phyloP scores from a whole-genome alignment of 2,113 vertebrate species.

The Speoplatyrhinus poulsoni region DNA sequence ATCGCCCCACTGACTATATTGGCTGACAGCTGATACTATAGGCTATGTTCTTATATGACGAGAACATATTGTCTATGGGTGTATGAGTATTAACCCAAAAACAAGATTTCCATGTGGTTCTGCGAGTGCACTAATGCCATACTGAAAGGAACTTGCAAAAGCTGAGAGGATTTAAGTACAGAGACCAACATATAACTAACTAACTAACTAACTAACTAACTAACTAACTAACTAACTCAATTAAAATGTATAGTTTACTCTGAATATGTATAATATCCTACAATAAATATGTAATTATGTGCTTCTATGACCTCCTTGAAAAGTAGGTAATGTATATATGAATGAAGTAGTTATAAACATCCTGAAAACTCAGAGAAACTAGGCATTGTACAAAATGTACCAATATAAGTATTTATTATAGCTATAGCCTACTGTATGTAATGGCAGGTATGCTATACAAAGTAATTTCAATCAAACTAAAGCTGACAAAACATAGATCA shows the following conservation, averaged over 20 bases:
- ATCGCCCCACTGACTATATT: not conserved
- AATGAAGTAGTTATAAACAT: too few species aligned
- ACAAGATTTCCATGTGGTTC: not conserved
- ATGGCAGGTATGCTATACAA: not conserved
- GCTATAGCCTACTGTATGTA: not conserved
- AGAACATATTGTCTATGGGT: not conserved
- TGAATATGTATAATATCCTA: too few species aligned
- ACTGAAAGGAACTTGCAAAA: slow-evolving; percentile 35
- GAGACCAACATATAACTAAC: too few species aligned
- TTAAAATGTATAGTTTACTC: too few species aligned
- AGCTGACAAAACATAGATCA: not conserved
- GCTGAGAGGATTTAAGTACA: slow-evolving; percentile 13
- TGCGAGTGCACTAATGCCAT: slow-evolving; percentile 5
- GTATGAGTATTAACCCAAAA: not conserved
- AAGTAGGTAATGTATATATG: not conserved
- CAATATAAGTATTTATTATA: not conserved
- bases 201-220: too few species aligned
- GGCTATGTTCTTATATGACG: slow-evolving; percentile 7
- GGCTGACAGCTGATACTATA: slow-evolving; percentile 5
- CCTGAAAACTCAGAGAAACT: not conserved
- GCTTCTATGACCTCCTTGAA: not conserved
- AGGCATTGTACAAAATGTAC: not conserved
- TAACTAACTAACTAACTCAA: not conserved
- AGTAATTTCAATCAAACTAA: not conserved
- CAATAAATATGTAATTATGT: not conserved